These are phyloP conservation scores for Ceyx melanurus DNA, from an alignment of 2,113 vertebrate genomes.

Conservation along the genomic window DNA sequence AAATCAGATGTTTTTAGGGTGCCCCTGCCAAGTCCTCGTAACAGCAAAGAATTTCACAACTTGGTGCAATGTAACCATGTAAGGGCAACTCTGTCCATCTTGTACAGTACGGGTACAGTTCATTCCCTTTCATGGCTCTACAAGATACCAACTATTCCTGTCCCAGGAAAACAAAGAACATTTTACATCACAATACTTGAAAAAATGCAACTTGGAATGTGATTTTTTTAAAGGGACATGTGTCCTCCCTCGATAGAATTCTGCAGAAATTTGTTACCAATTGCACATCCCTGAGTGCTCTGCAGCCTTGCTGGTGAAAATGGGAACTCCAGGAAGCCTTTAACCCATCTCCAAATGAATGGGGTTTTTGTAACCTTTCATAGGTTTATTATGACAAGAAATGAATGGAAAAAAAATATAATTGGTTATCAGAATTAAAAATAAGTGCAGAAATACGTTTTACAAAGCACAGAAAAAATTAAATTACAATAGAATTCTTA, in stretches of 20 bases:
- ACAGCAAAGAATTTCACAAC: conserved; percentile 68
- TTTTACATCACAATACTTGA: conserved; percentile 48
- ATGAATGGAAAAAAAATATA: background rate
- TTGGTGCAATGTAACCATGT: conserved; percentile 73
- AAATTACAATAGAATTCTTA: background rate
- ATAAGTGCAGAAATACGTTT: background rate
- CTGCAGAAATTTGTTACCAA: background rate
- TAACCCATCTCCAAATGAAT: background rate
- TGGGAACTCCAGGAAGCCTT: background rate
- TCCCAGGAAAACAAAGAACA: conserved; percentile 43
- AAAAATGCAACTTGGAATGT: conserved; percentile 12
- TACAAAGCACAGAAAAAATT: background rate
- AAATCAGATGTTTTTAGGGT: conserved; percentile 37
- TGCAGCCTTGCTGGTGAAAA: background rate
- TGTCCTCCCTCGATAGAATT: background rate
- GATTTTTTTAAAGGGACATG: conserved; percentile 23
- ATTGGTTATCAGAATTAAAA: background rate
- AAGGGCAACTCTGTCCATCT: conserved; percentile 69
- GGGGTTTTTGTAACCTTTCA: background rate
- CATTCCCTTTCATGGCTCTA: conserved; percentile 76
- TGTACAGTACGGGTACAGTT: conserved; percentile 50
- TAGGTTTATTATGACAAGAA: background rate
- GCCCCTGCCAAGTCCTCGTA: conserved; percentile 65
- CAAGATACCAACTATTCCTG: conserved; percentile 63
- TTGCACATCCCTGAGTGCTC: background rate